Percentiles rank a stretch among this genome's conserved stretches.
Evolutionary conservation across 2,113 vertebrate genomes (phyloP).

Genomic region (Apteryx owenii): DNA sequence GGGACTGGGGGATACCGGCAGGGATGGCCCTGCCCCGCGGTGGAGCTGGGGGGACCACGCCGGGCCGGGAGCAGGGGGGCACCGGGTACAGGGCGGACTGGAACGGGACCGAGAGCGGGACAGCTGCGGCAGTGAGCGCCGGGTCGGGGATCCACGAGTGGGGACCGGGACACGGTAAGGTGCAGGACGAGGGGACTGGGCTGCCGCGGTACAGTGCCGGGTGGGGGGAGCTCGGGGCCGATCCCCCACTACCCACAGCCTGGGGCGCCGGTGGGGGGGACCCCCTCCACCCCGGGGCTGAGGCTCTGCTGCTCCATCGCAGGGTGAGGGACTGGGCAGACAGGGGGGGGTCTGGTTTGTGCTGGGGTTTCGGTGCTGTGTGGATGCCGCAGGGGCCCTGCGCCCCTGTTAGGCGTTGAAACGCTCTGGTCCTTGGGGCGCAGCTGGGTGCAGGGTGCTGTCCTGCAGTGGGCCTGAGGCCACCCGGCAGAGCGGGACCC

Average conservation of each 20-base stretch:
- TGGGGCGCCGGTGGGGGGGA: background rate
- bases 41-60: no score
- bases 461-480: background rate
- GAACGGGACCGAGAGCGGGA: background rate
- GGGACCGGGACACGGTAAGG: background rate
- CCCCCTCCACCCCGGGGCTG: background rate
- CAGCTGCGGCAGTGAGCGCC: background rate
- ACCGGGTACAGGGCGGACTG: background rate
- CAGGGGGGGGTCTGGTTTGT: background rate
- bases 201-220: background rate
- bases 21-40: background rate
- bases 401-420: background rate
- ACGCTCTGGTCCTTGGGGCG: fast-evolving
- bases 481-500: background rate
- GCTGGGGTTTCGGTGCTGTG: background rate
- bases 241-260: background rate
- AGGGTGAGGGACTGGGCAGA: background rate
- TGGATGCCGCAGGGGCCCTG: background rate
- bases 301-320: background rate
- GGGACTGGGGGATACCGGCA: background rate
- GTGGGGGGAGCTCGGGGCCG: background rate
- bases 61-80: no score
- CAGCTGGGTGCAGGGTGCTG: background rate
- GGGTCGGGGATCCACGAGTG: background rate
- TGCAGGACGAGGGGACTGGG: background rate